These are phyloP conservation scores for Phymorhynchus buccinoides DNA, from an alignment of 1,140 invertebrate genomes.

Conservation along the genomic window DNA sequence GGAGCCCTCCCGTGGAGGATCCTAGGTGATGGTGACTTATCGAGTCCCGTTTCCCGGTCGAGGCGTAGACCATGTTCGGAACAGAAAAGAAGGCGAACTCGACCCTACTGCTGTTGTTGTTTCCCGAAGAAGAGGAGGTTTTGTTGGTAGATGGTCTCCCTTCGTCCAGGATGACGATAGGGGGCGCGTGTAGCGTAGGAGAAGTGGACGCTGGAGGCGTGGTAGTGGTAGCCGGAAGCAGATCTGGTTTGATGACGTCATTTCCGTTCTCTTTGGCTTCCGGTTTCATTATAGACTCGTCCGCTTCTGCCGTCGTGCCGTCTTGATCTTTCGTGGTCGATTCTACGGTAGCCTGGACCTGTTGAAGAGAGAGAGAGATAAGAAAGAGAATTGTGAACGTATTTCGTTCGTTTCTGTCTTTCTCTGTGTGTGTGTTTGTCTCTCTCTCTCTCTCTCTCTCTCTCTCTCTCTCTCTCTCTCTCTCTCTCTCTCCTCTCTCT, in stretches of 20 bases:
- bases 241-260: slow-evolving; percentile 1
- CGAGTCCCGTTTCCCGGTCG: not conserved
- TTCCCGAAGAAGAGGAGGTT: not conserved
- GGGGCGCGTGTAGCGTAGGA: too few species aligned
- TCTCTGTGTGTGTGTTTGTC: too few species aligned
- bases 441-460: too few species aligned
- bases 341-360: too few species aligned
- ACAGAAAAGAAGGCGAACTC: slow-evolving; percentile 33
- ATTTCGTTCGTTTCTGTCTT: too few species aligned
- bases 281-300: not conserved
- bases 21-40: not conserved
- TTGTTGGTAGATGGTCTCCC: not conserved
- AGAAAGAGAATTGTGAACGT: too few species aligned
- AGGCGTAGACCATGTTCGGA: slow-evolving; percentile 36
- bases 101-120: not conserved
- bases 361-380: too few species aligned
- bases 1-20: too few species aligned
- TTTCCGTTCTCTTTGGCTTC: not conserved
- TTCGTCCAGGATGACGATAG: not conserved
- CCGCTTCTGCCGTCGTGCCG: too few species aligned
- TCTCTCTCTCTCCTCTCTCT: too few species aligned
- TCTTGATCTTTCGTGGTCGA: too few species aligned
- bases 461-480: too few species aligned
- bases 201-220: not conserved
- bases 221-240: not conserved